phyloP scores from a whole-genome alignment of 2,113 vertebrate genomes.

The Hepsetus odoe region DNA sequence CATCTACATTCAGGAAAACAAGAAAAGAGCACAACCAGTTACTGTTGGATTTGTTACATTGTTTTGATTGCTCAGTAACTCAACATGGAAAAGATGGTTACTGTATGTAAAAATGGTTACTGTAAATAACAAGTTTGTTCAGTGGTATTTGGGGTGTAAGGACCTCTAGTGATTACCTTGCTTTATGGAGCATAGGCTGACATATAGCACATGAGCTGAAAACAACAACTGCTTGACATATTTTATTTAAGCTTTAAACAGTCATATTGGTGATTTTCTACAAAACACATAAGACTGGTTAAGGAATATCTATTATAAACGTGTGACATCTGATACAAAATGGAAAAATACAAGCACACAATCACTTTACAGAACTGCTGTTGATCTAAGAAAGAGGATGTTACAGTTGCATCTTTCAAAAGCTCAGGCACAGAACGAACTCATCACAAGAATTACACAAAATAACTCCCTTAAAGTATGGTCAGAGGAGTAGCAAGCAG shows the following conservation, averaged over 20 bases:
- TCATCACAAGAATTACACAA: conserved; percentile 43
- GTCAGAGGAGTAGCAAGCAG: conserved; percentile 2
- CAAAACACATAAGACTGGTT: conserved; percentile 66
- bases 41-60: no score
- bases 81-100: neutral
- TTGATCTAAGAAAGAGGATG: neutral
- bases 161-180: no score
- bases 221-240: conserved; percentile 51
- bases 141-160: no score
- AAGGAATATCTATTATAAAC: conserved; percentile 49
- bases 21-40: no score
- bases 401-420: conserved; percentile 40
- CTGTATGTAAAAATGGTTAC: neutral
- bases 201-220: neutral
- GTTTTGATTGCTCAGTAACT: neutral
- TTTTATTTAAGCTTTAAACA: conserved; percentile 56
- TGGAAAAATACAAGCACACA: conserved; percentile 48
- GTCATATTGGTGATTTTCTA: conserved; percentile 57
- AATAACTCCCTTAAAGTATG: conserved; percentile 18
- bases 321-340: conserved; percentile 39
- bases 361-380: conserved; percentile 41
- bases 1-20: no score
- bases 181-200: neutral
- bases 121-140: neutral
- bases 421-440: conserved; percentile 66